Percentiles rank a stretch among this genome's conserved stretches.
phyloP scores from a whole-genome alignment of 1,140 invertebrate genomes.

The Sipha flava region DNA sequence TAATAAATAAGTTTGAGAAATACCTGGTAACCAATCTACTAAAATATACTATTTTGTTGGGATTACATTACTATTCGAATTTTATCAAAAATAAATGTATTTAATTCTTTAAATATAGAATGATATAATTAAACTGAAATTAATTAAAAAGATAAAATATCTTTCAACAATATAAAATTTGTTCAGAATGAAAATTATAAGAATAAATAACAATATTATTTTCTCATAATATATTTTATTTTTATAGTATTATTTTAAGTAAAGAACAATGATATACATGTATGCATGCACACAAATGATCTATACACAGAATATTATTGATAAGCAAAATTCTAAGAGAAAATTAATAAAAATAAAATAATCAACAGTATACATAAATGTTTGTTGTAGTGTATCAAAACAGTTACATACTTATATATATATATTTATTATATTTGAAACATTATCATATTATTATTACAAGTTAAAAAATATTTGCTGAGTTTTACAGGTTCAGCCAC shows the following conservation, averaged over 20 bases:
- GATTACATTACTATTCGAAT: too few species aligned
- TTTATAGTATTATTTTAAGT: neutral
- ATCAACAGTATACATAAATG: neutral
- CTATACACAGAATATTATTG: neutral
- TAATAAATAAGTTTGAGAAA: too few species aligned
- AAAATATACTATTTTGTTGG: too few species aligned
- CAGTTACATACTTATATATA: neutral
- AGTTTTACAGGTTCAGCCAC: neutral
- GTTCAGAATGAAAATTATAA: too few species aligned
- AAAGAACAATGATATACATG: neutral
- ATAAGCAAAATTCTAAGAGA: neutral
- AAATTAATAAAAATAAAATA: neutral
- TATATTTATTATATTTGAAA: neutral
- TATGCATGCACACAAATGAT: neutral
- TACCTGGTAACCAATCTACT: too few species aligned
- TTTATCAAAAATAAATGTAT: too few species aligned
- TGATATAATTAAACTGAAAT: too few species aligned
- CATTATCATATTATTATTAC: neutral
- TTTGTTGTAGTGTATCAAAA: neutral
- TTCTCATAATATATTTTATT: neutral
- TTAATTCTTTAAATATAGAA: too few species aligned
- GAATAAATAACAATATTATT: too few species aligned
- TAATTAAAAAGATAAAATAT: too few species aligned
- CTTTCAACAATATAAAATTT: too few species aligned
- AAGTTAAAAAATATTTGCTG: neutral